Evolutionary conservation across 2,113 vertebrate species (phyloP).

Genomic region (Cebidichthys violaceus): DNA sequence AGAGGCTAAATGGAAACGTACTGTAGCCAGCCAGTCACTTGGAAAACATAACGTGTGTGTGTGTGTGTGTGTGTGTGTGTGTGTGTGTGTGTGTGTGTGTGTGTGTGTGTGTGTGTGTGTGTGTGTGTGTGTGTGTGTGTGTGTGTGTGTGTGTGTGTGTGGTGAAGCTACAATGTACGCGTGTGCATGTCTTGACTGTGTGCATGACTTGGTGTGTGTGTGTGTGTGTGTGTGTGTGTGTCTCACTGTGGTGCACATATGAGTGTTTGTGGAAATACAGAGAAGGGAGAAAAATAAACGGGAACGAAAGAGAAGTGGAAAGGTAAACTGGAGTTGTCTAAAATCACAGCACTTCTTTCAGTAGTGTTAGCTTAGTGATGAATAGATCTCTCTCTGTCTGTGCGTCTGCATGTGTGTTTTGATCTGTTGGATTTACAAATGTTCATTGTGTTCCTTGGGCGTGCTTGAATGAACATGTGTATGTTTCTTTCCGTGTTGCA

Average conservation of each 20-base stretch:
- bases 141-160: constrained; percentile 19
- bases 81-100: constrained; percentile 15
- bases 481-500: neutral
- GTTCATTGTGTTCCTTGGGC: constrained; percentile 3
- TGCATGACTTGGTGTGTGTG: constrained; percentile 2
- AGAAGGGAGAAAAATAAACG: neutral
- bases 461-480: constrained; percentile 6
- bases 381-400: neutral
- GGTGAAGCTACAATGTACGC: constrained; percentile 5
- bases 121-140: constrained; percentile 7
- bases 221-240: constrained; percentile 10
- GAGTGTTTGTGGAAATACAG: constrained; percentile 5
- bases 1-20: constrained; percentile 28
- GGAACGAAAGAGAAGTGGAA: neutral
- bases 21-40: constrained; percentile 42
- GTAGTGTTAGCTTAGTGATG: neutral
- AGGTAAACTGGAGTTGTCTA: constrained; percentile 7
- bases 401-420: neutral
- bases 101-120: constrained; percentile 5
- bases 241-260: neutral
- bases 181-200: neutral
- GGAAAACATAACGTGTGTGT: constrained; percentile 47
- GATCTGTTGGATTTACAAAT: constrained; percentile 8
- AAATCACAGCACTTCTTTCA: neutral
- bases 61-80: neutral